Percentiles rank a stretch among this genome's conserved stretches.
These are phyloP conservation scores for Lucifuga dentata DNA, from an alignment of 2,113 vertebrate genomes.

Conservation along the genomic window DNA sequence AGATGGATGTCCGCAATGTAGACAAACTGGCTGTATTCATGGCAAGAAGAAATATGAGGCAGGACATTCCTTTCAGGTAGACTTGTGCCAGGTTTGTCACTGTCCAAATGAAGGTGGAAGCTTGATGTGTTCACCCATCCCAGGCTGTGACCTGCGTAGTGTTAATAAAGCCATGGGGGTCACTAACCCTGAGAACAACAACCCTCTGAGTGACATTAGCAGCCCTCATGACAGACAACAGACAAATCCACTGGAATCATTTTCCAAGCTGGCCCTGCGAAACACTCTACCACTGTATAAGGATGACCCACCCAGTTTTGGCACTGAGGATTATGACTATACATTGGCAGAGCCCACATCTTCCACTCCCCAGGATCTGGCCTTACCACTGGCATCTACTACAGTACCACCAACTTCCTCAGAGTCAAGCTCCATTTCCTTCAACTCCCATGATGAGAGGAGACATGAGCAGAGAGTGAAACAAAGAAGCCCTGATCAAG, in stretches of 20 bases:
- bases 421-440: conserved; percentile 41
- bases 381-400: conserved; percentile 55
- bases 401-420: conserved; percentile 37
- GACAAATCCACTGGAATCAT: conserved; percentile 73
- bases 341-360: conserved; percentile 38
- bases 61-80: conserved; percentile 90
- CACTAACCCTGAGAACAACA: conserved; percentile 74
- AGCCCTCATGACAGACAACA: conserved; percentile 84
- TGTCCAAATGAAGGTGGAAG: conserved; percentile 89
- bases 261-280: conserved; percentile 52
- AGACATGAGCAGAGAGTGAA: conserved; percentile 61
- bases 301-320: conserved; percentile 65
- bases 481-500: conserved; percentile 38
- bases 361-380: conserved; percentile 52
- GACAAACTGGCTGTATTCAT: conserved; percentile 88
- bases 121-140: conserved; percentile 92
- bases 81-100: conserved; percentile 91
- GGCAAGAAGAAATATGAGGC: conserved; percentile 88
- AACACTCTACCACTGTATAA: conserved; percentile 77
- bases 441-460: conserved; percentile 43
- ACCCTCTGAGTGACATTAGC: conserved; percentile 78
- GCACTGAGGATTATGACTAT: conserved; percentile 81
- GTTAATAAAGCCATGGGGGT: conserved; percentile 43
- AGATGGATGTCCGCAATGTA: conserved; percentile 90
- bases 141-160: conserved; percentile 74